A percentile compares a stretch with the other conserved stretches of the same genome.
Conservation (phyloP, 53 echinoderm and acorn worm genomes). For the Luidia sarsii region DNA sequence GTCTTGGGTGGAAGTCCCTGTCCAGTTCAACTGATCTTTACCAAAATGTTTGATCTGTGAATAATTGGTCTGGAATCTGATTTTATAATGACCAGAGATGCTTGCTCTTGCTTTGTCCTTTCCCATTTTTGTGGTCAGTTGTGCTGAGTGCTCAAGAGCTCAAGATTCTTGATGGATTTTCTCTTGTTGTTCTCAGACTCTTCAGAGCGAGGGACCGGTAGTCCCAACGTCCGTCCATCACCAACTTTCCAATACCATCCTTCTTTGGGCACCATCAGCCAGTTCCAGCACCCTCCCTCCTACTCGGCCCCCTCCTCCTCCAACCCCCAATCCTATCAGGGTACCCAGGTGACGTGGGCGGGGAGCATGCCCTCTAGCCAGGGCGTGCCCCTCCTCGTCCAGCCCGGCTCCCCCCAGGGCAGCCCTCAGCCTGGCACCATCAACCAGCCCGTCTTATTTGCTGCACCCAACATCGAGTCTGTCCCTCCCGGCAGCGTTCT, state of each 20-base stretch:
- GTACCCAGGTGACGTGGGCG: constrained; percentile 75
- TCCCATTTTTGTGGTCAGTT: too few species aligned
- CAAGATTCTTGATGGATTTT: too few species aligned
- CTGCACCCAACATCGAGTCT: constrained; percentile 94
- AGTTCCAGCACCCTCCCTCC: constrained; percentile 42
- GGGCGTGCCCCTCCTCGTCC: constrained; percentile 66
- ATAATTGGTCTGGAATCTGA: too few species aligned
- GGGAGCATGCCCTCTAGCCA: constrained; percentile 43
- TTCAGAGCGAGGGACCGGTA: constrained; percentile 64
- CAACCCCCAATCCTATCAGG: constrained; percentile 66
- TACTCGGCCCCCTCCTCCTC: constrained; percentile 60
- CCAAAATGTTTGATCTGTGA: too few species aligned
- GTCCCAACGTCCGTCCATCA: constrained; percentile 73
- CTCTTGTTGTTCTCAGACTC: too few species aligned
- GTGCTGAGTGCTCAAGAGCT: too few species aligned
- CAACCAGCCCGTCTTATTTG: constrained; percentile 78
- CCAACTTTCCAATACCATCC: constrained; percentile 67
- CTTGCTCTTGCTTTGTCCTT: too few species aligned
- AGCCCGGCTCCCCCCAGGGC: constrained; percentile 54
- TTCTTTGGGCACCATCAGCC: constrained; percentile 64
- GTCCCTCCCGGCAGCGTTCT: constrained; percentile 98
- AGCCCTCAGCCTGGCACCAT: constrained; percentile 56
- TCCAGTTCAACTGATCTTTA: too few species aligned
- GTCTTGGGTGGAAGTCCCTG: too few species aligned
- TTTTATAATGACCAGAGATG: too few species aligned